Evolutionary conservation across 1,140 invertebrate species (phyloP).

Genomic region (Drosophila leontia): DNA sequence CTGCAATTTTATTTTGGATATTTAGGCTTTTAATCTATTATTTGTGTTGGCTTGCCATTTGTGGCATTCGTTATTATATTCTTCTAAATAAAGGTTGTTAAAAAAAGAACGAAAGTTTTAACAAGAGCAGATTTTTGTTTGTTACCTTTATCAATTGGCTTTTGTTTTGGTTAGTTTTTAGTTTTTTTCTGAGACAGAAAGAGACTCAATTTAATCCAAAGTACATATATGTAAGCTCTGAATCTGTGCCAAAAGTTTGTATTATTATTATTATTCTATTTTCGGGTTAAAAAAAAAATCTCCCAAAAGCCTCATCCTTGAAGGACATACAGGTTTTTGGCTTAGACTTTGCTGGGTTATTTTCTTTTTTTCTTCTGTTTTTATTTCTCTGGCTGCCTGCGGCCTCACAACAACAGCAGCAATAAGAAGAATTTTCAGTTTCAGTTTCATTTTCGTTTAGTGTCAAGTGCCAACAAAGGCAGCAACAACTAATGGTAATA

Average conservation of each 20-base stretch:
- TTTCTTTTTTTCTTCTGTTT: not conserved
- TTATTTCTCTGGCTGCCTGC: constrained; percentile 51
- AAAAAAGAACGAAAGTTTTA: not conserved
- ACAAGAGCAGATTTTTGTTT: constrained; percentile 5
- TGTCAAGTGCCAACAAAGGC: constrained; percentile 73
- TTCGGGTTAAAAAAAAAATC: not conserved
- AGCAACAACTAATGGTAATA: constrained; percentile 73
- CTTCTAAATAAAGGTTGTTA: not conserved
- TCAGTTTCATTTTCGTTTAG: constrained; percentile 81
- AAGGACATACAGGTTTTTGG: constrained; percentile 43
- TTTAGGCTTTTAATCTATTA: constrained; percentile 5
- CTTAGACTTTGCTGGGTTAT: not conserved
- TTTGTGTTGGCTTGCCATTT: not conserved
- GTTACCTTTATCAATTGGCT: constrained; percentile 17
- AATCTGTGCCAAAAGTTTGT: constrained; percentile 26
- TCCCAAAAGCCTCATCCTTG: constrained; percentile 4
- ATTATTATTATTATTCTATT: constrained; percentile 6
- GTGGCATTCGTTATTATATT: not conserved
- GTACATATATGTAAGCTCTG: constrained; percentile 8
- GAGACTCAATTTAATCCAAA: not conserved
- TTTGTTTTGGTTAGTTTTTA: constrained; percentile 9
- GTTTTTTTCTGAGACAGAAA: not conserved
- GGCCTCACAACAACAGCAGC: constrained; percentile 33
- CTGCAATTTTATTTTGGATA: not conserved
- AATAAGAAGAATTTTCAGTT: constrained; percentile 56